phyloP scores from a whole-genome alignment of 2,113 vertebrate species.

The Diadophis punctatus region DNA sequence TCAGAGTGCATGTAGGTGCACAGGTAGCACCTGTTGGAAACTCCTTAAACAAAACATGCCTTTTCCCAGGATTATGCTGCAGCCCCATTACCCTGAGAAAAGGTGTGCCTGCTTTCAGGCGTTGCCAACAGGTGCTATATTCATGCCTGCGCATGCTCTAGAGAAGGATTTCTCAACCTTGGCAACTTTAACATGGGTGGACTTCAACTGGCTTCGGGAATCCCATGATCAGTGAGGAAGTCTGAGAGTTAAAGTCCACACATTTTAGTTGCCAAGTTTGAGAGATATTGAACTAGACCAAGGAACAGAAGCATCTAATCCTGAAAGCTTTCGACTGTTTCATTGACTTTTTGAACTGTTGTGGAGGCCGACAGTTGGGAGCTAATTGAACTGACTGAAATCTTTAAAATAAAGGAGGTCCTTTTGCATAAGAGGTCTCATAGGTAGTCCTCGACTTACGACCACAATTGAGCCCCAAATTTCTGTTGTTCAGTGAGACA shows the following conservation, averaged over 20 bases:
- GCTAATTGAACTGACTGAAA: neutral
- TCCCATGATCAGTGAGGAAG: neutral
- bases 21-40: neutral
- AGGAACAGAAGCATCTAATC: neutral
- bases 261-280: neutral
- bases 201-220: neutral
- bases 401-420: neutral
- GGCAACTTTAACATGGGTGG: neutral
- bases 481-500: too few species aligned
- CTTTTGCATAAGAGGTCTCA: neutral
- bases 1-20: neutral
- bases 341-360: neutral
- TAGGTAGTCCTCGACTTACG: too few species aligned
- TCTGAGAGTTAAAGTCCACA: neutral
- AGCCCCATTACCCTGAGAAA: neutral
- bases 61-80: neutral
- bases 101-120: neutral
- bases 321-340: neutral
- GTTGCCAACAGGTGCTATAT: neutral
- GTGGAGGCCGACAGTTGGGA: neutral
- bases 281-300: neutral
- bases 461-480: too few species aligned
- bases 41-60: neutral
- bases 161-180: neutral
- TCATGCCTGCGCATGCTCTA: neutral